Conservation (phyloP, 2,888 invertebrate genomes). For the Lucinisca nassula region DNA sequence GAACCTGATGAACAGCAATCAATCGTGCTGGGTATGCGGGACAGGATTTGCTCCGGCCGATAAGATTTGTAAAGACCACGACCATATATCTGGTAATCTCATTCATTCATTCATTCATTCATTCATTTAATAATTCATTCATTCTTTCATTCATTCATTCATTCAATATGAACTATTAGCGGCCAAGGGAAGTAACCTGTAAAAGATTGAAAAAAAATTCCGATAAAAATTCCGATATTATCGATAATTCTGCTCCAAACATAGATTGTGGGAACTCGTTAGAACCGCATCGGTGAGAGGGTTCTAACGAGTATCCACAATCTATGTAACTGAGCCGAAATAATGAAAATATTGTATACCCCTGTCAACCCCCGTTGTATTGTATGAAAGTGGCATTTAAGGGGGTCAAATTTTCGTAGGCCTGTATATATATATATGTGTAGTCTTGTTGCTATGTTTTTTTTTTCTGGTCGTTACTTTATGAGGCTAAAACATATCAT, state of each 20-base stretch:
- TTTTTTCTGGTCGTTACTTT: too few species aligned
- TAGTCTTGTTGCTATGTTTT: not conserved
- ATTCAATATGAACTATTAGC: too few species aligned
- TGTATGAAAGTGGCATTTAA: not conserved
- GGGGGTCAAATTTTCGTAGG: not conserved
- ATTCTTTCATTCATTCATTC: not conserved
- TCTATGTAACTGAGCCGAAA: too few species aligned
- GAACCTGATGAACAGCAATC: not conserved
- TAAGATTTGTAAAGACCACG: not conserved
- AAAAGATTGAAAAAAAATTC: too few species aligned
- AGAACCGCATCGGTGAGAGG: too few species aligned
- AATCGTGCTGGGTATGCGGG: not conserved
- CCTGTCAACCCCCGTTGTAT: not conserved
- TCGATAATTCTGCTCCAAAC: too few species aligned
- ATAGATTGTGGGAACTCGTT: too few species aligned
- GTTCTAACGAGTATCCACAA: too few species aligned
- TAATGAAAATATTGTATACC: too few species aligned
- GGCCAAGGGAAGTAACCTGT: too few species aligned
- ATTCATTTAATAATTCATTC: not conserved
- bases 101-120: not conserved
- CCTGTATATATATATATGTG: not conserved
- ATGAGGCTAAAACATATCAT: too few species aligned
- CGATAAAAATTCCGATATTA: too few species aligned
- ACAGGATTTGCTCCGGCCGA: not conserved
- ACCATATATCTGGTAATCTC: not conserved